Base-by-base conservation (phyloP, 2,797 vertebrate species). In the Coreius guichenoti region DNA sequence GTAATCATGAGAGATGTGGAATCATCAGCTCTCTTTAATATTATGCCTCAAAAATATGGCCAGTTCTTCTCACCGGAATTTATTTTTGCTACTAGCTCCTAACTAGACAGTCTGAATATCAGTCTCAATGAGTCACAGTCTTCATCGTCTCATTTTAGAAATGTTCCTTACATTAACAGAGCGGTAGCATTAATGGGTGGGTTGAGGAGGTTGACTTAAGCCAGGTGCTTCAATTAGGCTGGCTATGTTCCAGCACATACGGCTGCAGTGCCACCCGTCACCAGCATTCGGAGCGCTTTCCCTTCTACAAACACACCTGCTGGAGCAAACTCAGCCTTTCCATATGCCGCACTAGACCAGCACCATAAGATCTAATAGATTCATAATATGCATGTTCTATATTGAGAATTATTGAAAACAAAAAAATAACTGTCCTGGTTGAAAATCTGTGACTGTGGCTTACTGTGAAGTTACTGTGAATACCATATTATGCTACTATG, bases 201-300 rank as follows among this genome's bases (percentile, higher is more conserved):
- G 86, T 87, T 84, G 86, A 87, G 89, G 54, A 69, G 89, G 82
- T 83, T 88, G 86, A 89, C 88, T 86, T 87, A 86, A 86, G 68
- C 87, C 90, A 88, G 90, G 87, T 89, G 90, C 87, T 89, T 68
- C 88, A 89, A 90, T 89, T 88, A 90, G 87, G 84, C 86, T 89
- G 88, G 87, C 89, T 72, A 84, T 65, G 51, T 76, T 90, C 87
- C 88, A 89, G 78, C 82, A 77, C 84, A 83, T 81, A 86, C 70
- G 86, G 80, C 73, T 88, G 84, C 86, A 69, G 69, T 31, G 78
- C 49, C 58, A 73, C 81, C 81, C 63, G 70, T 86, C 87, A 74
- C 77, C 83, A 86, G 89, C 68, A n/a, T 75, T 85, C 83, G 73
- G 54, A 82, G 76, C 45, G 51, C 51, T 80, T 85, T 81, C 80